Evolutionary conservation across 1,140 invertebrate genomes (phyloP).

Genomic region (Gonioctena quinquepunctata): DNA sequence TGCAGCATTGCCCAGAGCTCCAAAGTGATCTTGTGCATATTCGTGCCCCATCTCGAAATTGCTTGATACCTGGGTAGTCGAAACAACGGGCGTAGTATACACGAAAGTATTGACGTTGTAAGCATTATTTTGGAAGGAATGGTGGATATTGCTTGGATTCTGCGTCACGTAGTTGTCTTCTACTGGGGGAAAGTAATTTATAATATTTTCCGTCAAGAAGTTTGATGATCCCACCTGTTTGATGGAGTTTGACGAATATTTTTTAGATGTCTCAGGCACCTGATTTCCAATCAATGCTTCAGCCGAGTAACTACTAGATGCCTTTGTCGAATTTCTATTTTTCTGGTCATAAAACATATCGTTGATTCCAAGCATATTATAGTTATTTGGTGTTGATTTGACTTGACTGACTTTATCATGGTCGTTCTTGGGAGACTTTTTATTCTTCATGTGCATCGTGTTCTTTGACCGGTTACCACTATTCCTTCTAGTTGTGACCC

Average conservation of each 20-base stretch:
- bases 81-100: conserved; percentile 34
- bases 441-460: conserved; percentile 4
- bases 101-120: conserved; percentile 43
- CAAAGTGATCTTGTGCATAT: conserved; percentile 31
- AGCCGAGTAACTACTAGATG: conserved; percentile 62
- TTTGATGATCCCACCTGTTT: conserved; percentile 33
- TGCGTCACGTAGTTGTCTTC: conserved; percentile 40
- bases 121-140: conserved; percentile 42
- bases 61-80: conserved; percentile 40
- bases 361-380: conserved; percentile 21
- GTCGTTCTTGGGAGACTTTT: conserved; percentile 2
- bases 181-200: conserved; percentile 45
- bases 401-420: conserved; percentile 5
- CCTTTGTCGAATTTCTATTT: conserved; percentile 26
- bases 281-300: conserved; percentile 62
- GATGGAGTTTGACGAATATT: conserved; percentile 35
- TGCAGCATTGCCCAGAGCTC: conserved; percentile 23
- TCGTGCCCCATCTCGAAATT: conserved; percentile 42
- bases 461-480: conserved; percentile 38
- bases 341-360: conserved; percentile 39
- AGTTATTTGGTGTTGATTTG: conserved; percentile 26
- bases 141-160: conserved; percentile 43
- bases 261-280: conserved; percentile 24
- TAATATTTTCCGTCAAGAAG: conserved; percentile 46
- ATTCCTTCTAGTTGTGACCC: conserved; percentile 32